Evolutionary conservation across 2,113 vertebrate genomes (phyloP), one percentile per base, ranked within the genome.

Genomic region (Prionailurus viverrinus): DNA sequence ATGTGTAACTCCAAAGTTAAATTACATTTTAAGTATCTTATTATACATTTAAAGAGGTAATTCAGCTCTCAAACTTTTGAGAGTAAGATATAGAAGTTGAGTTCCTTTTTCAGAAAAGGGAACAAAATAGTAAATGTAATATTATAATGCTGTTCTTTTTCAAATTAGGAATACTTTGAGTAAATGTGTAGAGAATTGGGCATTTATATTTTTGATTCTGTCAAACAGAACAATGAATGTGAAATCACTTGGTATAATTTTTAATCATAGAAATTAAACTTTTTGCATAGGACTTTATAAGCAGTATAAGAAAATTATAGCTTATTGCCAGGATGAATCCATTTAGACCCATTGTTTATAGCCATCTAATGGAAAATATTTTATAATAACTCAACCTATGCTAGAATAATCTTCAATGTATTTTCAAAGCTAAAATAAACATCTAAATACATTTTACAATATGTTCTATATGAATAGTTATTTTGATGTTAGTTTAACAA

Each of bases 401-500:
- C 81, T 36, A 93, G 65, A 89, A 71, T 9, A 51, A 23, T 73
- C 74, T 76, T 94, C 29, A 41, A 25, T 1, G 2, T 80, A 61
- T 95, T 83, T 95, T 55, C 73, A 74, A 83, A 88, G 5, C 58
- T 78, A 63, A 74, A 96, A 53, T 88, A 92, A 95, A 76, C 23
- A 87, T 63, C 16, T 94, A 94, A 89, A 92, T 76, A 96, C 84
- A 94, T 87, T 12, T 61, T 61, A 55, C 6, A 58, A 80, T 91
- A 29, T 95, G 18, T 68, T 89, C 5, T 39, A 39, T 69, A n/a
- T 71, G 48, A 51, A 68, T 48, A 92, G 71, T 58, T 90, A 68
- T 91, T 81, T 55, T 95, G 58, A 78, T 69, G 66, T 48, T 92
- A 89, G 6, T 55, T 86, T 97, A 41, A 91, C 29, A 97, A 89